Conservation (phyloP, 2,113 vertebrate genomes). For the Chelonoidis abingdonii region DNA sequence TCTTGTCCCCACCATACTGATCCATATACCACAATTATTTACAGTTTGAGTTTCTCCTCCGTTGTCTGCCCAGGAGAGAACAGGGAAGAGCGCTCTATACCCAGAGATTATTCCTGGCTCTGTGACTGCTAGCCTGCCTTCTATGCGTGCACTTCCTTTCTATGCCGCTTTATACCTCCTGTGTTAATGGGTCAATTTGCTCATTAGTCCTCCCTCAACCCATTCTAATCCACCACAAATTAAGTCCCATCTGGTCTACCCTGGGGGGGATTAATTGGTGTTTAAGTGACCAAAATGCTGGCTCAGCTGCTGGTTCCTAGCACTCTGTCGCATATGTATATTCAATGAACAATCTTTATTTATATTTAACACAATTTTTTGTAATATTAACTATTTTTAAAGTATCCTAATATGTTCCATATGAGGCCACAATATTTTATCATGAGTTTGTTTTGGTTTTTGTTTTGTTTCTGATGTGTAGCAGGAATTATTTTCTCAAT, state of each 20-base stretch:
- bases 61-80: background rate
- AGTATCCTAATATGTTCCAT: background rate
- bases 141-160: background rate
- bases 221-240: background rate
- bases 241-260: background rate
- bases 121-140: background rate
- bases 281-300: background rate
- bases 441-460: background rate
- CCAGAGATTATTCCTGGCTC: background rate
- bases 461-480: background rate
- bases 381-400: background rate
- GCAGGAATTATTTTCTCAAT: background rate
- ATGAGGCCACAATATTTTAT: background rate
- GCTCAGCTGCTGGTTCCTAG: background rate
- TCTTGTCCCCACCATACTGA: background rate
- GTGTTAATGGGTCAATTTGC: background rate
- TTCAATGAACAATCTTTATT: background rate
- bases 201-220: background rate
- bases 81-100: background rate
- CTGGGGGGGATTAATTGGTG: background rate
- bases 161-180: background rate
- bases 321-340: background rate
- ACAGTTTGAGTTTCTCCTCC: background rate
- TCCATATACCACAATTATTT: background rate
- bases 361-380: background rate